Conservation (phyloP, 2,113 vertebrate genomes). For the Struthidea cinerea region DNA sequence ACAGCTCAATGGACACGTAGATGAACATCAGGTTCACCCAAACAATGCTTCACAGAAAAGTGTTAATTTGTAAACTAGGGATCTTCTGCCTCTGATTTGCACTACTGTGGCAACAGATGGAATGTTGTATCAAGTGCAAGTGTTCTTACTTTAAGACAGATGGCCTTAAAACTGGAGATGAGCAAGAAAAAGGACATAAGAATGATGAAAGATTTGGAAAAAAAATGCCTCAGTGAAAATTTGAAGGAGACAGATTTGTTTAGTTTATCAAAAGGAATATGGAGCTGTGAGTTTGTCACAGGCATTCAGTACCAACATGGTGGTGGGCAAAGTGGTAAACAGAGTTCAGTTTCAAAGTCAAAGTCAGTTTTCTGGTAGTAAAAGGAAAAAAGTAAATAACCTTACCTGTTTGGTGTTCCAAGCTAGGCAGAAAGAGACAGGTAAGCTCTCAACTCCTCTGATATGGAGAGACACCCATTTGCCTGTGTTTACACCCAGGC, state of each 20-base stretch:
- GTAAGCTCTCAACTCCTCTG: neutral
- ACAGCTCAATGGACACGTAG: neutral
- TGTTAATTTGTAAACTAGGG: neutral
- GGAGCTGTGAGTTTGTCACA: neutral
- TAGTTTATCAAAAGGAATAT: neutral
- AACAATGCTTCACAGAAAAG: neutral
- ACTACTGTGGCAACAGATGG: neutral
- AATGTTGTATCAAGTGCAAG: neutral
- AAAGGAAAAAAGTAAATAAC: neutral
- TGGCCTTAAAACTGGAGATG: constrained; percentile 6
- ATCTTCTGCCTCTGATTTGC: neutral
- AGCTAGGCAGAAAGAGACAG: neutral
- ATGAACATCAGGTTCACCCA: neutral
- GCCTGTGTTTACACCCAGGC: neutral
- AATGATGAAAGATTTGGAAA: neutral
- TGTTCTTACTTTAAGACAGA: constrained; percentile 4
- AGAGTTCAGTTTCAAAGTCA: neutral
- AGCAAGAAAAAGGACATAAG: neutral
- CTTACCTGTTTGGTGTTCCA: neutral
- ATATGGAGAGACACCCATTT: neutral
- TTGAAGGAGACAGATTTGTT: neutral
- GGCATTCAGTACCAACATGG: neutral
- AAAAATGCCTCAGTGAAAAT: neutral
- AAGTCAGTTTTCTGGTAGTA: neutral
- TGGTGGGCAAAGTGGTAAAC: neutral